Base-by-base conservation (phyloP, 2,888 invertebrate species). In the Nebria brevicollis region DNA sequence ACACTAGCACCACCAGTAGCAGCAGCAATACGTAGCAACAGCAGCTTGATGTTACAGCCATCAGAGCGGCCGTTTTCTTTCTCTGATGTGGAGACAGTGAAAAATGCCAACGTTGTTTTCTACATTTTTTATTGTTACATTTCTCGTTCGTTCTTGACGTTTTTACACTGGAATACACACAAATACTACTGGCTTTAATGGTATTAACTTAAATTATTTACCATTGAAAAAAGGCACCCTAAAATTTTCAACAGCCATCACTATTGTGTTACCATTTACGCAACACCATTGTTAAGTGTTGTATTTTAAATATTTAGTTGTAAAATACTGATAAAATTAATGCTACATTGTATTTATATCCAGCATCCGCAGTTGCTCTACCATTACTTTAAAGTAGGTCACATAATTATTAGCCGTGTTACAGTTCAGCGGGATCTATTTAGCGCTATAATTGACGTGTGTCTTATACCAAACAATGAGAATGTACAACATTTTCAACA, bases 311-410 rank as follows among this genome's bases (percentile, higher is more conserved):
- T 34, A 34, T 34, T 2, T 4, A 34, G 34, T 34, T 34, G 34
- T 34, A 34, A 34, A 34, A 34, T 20, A 20, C 20, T 20, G 20
- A 20, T 20, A 20, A 20, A 20, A 20, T 20, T 20, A 20, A 20
- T 20, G 20, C 20, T 20, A 20, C 20, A 20, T 20, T 34, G 34
- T 34, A 34, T 34, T 54, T 8, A 8, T 54, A 2, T 54, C 13
- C 13, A 13, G 8, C 20, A 70, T 70, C 70, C 70, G 70, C 20
- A 54, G 54, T 54, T 13, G 5, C 70, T 34, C 20, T 70, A 70
- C 34, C 70, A 25, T 25, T 25, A 11, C 25, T 70, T 11, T 70
- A 70, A 70, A 70, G 70, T 70, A 70, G 70, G 70, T 70, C 70
- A 70, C 70, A 34, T 34, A 70, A 25, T 15, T 25, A 26, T 70